phyloP scores from a whole-genome alignment of 2,888 invertebrate genomes.

The Tuta absoluta region DNA sequence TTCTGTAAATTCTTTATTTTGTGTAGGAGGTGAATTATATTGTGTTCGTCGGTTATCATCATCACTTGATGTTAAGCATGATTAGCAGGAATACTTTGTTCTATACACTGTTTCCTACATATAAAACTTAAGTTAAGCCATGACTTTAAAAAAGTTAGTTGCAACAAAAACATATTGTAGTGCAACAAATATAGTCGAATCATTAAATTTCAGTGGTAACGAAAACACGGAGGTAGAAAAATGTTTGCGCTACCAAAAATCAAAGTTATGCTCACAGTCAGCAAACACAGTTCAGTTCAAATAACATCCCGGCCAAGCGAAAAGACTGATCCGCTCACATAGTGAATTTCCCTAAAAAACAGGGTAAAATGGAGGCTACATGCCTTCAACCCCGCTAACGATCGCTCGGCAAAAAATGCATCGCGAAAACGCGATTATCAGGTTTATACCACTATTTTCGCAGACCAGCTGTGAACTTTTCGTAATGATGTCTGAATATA shows the following conservation, averaged over 20 bases:
- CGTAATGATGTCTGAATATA: slow-evolving; percentile 8
- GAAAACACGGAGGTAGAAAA: slow-evolving; percentile 1
- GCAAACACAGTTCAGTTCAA: slow-evolving; percentile 5
- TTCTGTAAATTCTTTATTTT: no score
- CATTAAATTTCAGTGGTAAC: background rate
- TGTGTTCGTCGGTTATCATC: no score
- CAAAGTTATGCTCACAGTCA: background rate
- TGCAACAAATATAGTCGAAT: background rate
- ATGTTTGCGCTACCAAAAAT: slow-evolving; percentile 9
- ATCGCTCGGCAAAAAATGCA: slow-evolving; percentile 16
- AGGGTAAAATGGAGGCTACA: slow-evolving; percentile 4
- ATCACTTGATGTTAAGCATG: no score
- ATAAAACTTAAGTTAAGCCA: no score
- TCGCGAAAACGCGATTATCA: background rate
- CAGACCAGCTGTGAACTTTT: background rate
- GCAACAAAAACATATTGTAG: background rate
- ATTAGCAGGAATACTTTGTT: no score
- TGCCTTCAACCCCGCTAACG: slow-evolving; percentile 15
- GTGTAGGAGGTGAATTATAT: no score
- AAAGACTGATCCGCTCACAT: slow-evolving; percentile 12
- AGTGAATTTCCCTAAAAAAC: slow-evolving; percentile 4
- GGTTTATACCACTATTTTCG: slow-evolving; percentile 4
- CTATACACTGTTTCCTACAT: no score
- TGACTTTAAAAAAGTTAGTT: background rate
- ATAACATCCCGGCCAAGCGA: slow-evolving; percentile 1